phyloP scores from a whole-genome alignment of 2,888 invertebrate genomes.

The Leucophenga maculata region DNA sequence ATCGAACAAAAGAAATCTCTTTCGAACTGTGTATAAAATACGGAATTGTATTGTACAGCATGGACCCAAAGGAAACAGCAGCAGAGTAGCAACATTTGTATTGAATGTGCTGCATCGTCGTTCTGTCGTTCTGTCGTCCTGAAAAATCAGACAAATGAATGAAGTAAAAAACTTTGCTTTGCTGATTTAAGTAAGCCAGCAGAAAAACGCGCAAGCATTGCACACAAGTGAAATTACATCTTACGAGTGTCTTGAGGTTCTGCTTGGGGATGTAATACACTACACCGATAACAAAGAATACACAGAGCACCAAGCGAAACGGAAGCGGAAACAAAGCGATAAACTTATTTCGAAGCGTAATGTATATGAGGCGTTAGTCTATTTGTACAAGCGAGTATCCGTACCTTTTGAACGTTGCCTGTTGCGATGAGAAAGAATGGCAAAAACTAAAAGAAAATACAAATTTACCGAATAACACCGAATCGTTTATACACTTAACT shows the following conservation, averaged over 20 bases:
- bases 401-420: too few relatives aligned
- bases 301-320: conserved; percentile 44
- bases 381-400: not conserved
- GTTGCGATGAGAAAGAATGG: too few relatives aligned
- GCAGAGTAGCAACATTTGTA: conserved; percentile 12
- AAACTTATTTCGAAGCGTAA: conserved; percentile 58
- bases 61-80: not conserved
- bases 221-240: conserved; percentile 55
- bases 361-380: not conserved
- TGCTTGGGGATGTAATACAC: conserved; percentile 38
- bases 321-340: conserved; percentile 65
- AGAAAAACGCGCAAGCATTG: conserved; percentile 10
- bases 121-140: too few relatives aligned
- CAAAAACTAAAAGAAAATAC: too few relatives aligned
- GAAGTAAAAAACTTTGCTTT: conserved; percentile 46
- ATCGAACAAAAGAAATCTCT: conserved; percentile 35
- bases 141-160: conserved; percentile 38
- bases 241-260: conserved; percentile 62
- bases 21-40: not conserved
- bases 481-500: too few relatives aligned
- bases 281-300: conserved; percentile 22
- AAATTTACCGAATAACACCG: too few relatives aligned
- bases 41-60: too few relatives aligned
- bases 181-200: conserved; percentile 48
- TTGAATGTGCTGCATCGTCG: not conserved